Evolutionary conservation across 2,797 vertebrate species (phyloP), one percentile per base, ranked within the genome.

Genomic region (Tragelaphus oryx): DNA sequence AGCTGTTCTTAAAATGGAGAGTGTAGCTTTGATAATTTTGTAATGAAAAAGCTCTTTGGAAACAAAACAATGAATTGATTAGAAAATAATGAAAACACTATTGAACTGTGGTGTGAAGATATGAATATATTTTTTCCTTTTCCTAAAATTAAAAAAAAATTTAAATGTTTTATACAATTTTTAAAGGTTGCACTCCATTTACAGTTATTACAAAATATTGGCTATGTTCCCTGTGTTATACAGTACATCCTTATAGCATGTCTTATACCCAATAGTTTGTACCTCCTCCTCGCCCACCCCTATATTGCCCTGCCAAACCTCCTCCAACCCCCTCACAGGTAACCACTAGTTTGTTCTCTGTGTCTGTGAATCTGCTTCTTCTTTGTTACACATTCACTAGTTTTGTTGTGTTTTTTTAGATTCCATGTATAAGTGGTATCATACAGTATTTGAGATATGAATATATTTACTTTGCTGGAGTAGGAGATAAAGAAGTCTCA

Each of bases 11-110:
- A 87, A 83, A 94, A 26, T 76, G 68, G 65, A 55, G 74, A 68
- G 59, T 62, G n/a, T 88, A 71, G 11, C 54, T 62, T 93, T 95
- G 79, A 91, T 89, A 68, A 91, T 93, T 95, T 95, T 93, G 52
- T 89, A 89, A 68, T 93, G 82, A 95, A 88, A 55, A 88, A 83
- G 20, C 30, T 76, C 52, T 94, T 97, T 92, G 44, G 88, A 84
- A 26, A 54, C 91, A 68, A 26, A 71, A 71, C 22, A 71, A 37
- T 37, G 18, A 94, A 75, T 86, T 87, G 55, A 79, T 90, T 92
- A 65, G 59, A 88, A 94, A 94, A 95, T 92, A 85, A 59, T 95
- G 87, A 86, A 91, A 96, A 92, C 57, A 59, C 46, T 59, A 2
- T 88, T 50, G 48, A 79, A 52, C 76, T 24, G 18, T 52, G 57